Evolutionary conservation across 2,888 invertebrate genomes (phyloP), one percentile per base, ranked within the genome.

Genomic region (Scaptomyza flava): DNA sequence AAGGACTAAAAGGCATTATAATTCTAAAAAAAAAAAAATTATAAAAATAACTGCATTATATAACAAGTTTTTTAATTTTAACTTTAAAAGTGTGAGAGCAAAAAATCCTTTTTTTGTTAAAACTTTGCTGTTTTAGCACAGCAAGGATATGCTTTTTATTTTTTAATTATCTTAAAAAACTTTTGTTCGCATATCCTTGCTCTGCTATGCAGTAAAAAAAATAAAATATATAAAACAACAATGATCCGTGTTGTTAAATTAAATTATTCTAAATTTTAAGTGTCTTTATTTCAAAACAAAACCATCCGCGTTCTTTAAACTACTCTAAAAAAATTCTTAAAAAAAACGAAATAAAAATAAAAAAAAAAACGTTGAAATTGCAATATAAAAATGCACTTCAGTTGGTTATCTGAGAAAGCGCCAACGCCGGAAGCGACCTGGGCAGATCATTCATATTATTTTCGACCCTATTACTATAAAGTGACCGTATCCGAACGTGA

Each of bases 401-500:
- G 90, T 90, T 92, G 92, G 91, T 75, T 89, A 72, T 62, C 82
- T 62, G 89, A 90, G 68, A 89, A 88, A 79, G 61, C 88, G 89
- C 87, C 90, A 68, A 91, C 92, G 84, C 91, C 92, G 72, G 92
- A 92, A 90, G 93, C 93, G 60, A 93, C 92, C 81, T 94, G 94
- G 94, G 91, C 91, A 66, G 92, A 93, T 69, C 89, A 89, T 73
- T 90, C 91, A 72, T 89, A 89, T 77, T 91, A 90, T 60, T 92
- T 91, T 86, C 91, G 90, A 67, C 91, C 91, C 60, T 87, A 91
- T 56, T 91, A 89, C 63, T 91, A 91, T 71, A 86, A 89, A 72
- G 87, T 93, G 57, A 92, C 93, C 52, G 90, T 93, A 53, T 93
- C 93, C 41, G 93, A 93, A 86, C 91, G 91, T 75, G 93, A 93